Conservation (phyloP, 2,888 invertebrate species). For the Troides oblongomaculatus region DNA sequence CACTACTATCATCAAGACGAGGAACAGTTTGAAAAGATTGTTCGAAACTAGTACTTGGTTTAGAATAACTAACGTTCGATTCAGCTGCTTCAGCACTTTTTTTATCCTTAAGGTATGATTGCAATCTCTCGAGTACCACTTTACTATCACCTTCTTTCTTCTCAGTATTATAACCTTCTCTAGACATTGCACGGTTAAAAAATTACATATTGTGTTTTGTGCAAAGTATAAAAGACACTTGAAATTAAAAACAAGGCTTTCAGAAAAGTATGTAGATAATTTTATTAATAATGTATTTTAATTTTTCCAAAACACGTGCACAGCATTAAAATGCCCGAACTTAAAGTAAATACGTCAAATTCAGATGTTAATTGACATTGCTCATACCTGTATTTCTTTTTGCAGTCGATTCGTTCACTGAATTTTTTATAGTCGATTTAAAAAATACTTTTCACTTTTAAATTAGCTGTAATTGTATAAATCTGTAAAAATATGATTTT, state of each 20-base stretch:
- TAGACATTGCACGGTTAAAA: slow-evolving; percentile 61
- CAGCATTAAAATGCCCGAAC: slow-evolving; percentile 40
- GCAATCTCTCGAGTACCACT: slow-evolving; percentile 72
- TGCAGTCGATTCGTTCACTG: background rate
- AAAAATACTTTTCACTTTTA: too few species aligned
- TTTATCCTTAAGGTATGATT: slow-evolving; percentile 73
- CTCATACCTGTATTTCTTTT: background rate
- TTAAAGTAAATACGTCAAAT: slow-evolving; percentile 18
- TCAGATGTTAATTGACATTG: background rate
- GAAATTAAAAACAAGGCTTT: background rate
- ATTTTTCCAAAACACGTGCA: slow-evolving; percentile 46
- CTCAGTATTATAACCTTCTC: slow-evolving; percentile 75
- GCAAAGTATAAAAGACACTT: background rate
- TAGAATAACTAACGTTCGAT: slow-evolving; percentile 51
- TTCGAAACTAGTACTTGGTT: slow-evolving; percentile 69
- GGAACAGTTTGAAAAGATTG: slow-evolving; percentile 43
- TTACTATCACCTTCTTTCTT: slow-evolving; percentile 75
- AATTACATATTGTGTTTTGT: slow-evolving; percentile 41
- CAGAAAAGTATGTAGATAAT: background rate
- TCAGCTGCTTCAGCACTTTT: slow-evolving; percentile 60
- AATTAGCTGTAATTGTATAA: too few species aligned
- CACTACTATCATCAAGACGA: slow-evolving; percentile 61
- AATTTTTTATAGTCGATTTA: too few species aligned
- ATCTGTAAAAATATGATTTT: too few species aligned
- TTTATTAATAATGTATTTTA: background rate